Percentiles rank a stretch among this genome's conserved stretches.
Evolutionary conservation across 2,797 vertebrate genomes (phyloP).

Genomic region (Galago senegalensis): DNA sequence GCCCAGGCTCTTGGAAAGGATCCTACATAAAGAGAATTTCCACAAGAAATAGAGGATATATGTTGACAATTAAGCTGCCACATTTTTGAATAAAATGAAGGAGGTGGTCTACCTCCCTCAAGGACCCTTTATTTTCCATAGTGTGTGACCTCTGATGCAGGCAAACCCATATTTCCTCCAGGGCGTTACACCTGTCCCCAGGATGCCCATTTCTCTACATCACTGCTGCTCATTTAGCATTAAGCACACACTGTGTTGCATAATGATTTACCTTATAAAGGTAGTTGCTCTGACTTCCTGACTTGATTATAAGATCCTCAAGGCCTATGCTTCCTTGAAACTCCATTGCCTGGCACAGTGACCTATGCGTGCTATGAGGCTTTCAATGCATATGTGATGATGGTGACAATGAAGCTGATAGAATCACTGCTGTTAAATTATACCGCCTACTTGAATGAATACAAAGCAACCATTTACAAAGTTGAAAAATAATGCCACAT

Average conservation of each 20-base stretch:
- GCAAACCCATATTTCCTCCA: constrained; percentile 41
- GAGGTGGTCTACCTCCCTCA: background rate
- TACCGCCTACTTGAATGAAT: constrained; percentile 40
- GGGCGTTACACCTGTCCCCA: background rate
- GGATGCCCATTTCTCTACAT: constrained; percentile 52
- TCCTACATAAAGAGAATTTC: too few species aligned
- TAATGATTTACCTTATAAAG: constrained; percentile 74
- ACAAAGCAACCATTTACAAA: constrained; percentile 60
- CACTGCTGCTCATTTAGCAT: constrained; percentile 60
- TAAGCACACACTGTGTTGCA: constrained; percentile 49
- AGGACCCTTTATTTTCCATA: constrained; percentile 8
- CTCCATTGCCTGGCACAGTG: constrained; percentile 48
- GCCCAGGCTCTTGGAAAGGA: background rate
- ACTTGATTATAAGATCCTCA: constrained; percentile 71
- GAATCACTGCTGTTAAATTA: constrained; percentile 56
- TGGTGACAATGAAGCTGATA: background rate
- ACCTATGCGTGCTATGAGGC: constrained; percentile 64
- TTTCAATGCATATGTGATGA: constrained; percentile 41
- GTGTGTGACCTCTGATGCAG: background rate
- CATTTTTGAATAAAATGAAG: constrained; percentile 14
- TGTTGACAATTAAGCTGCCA: constrained; percentile 29
- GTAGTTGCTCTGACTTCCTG: constrained; percentile 65
- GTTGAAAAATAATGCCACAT: constrained; percentile 48
- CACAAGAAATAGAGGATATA: background rate
- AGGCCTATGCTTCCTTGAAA: constrained; percentile 75